Conservation (phyloP, 2,113 vertebrate species). For the Oxygymnocypris stewartii region DNA sequence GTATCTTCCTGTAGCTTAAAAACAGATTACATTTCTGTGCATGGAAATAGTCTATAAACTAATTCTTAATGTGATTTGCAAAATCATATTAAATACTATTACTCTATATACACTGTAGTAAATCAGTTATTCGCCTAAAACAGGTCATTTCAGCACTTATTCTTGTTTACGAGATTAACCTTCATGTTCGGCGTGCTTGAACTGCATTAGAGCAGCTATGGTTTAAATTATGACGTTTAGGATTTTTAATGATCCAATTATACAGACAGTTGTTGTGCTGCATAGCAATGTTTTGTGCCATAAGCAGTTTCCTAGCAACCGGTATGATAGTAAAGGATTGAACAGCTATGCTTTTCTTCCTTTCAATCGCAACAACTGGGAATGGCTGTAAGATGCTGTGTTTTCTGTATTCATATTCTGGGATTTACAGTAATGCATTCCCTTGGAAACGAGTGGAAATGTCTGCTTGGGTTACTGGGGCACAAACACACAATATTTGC, state of each 20-base stretch:
- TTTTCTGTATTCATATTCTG: not conserved
- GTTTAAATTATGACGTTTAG: conserved; percentile 73
- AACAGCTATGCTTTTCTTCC: conserved; percentile 24
- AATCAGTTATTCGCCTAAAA: conserved; percentile 37
- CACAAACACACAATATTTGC: conserved; percentile 9
- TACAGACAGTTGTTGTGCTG: conserved; percentile 74
- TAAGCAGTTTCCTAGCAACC: conserved; percentile 82
- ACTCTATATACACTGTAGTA: not conserved
- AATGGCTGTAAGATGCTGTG: not conserved
- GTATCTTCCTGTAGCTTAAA: not conserved
- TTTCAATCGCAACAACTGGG: conserved; percentile 29
- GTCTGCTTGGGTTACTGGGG: not conserved
- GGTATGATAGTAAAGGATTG: conserved; percentile 67
- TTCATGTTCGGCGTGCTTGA: conserved; percentile 63
- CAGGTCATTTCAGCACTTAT: conserved; percentile 26
- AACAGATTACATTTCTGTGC: not conserved
- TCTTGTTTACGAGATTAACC: conserved; percentile 71
- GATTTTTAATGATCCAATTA: conserved; percentile 80
- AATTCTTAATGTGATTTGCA: conserved; percentile 17
- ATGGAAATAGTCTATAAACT: conserved; percentile 1
- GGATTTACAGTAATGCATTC: not conserved
- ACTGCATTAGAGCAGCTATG: conserved; percentile 72
- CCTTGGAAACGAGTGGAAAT: not conserved
- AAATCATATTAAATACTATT: conserved; percentile 22
- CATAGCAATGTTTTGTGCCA: conserved; percentile 71